A percentile compares a stretch with the other conserved stretches of the same genome.
Conservation (phyloP, 2,797 vertebrate genomes). For the Cirrhinus molitorella region DNA sequence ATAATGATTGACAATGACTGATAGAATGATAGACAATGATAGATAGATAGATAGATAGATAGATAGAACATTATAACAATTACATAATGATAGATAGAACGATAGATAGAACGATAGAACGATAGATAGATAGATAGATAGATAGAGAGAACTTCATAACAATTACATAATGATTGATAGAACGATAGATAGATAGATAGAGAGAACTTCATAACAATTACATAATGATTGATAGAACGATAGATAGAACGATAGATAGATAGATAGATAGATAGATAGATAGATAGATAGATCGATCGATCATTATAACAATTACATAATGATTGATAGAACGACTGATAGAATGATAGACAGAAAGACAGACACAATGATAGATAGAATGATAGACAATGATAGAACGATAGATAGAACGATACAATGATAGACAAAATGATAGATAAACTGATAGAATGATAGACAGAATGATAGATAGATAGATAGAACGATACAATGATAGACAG, state of each 20-base stretch:
- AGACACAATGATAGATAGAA: background rate
- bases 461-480: background rate
- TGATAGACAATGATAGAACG: too few species aligned
- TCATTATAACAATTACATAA: too few species aligned
- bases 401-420: too few species aligned
- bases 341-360: background rate
- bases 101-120: background rate
- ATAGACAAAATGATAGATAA: background rate
- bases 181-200: too few species aligned
- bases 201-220: background rate
- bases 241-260: background rate
- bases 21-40: background rate
- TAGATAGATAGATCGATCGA: background rate
- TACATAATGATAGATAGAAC: too few species aligned
- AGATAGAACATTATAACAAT: too few species aligned
- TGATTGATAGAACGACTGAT: background rate
- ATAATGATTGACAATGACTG: too few species aligned
- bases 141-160: too few species aligned
- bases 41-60: background rate
- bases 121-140: background rate
- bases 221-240: background rate
- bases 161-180: background rate
- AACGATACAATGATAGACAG: too few species aligned
- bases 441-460: background rate
- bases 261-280: background rate